Evolutionary conservation across 2,888 invertebrate genomes (phyloP).

Genomic region (Cerceris ruficornis): DNA sequence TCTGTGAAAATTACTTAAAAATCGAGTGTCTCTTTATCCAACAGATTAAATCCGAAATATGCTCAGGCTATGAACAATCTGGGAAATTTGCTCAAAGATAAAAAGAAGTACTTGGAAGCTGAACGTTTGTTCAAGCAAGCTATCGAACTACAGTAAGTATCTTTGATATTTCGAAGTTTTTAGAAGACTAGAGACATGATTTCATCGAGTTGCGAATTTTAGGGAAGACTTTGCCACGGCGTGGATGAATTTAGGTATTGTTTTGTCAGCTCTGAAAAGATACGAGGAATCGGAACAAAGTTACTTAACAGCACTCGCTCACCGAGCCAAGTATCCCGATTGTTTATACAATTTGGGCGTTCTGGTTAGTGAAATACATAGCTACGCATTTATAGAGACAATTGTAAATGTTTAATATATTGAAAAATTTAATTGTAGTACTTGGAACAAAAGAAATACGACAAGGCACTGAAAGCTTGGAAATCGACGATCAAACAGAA

Average conservation of each 20-base stretch:
- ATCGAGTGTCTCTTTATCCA: background rate
- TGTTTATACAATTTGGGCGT: conserved; percentile 98
- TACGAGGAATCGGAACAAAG: conserved; percentile 89
- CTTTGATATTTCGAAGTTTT: conserved; percentile 9
- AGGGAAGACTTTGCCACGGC: conserved; percentile 96
- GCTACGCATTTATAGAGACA: conserved; percentile 1
- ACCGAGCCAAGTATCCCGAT: conserved; percentile 92
- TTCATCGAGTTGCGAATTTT: conserved; percentile 60
- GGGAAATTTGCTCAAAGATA: conserved; percentile 91
- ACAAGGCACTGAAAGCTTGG: conserved; percentile 92
- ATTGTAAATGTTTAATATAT: conserved; percentile 1
- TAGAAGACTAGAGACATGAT: conserved; percentile 1
- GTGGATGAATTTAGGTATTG: conserved; percentile 99
- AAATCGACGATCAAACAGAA: conserved; percentile 90
- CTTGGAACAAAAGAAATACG: conserved; percentile 88
- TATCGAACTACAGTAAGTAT: conserved; percentile 86
- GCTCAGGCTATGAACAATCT: conserved; percentile 97
- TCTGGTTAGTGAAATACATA: conserved; percentile 84
- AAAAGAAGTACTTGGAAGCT: conserved; percentile 87
- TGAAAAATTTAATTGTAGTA: conserved; percentile 83
- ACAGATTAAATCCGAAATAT: conserved; percentile 90
- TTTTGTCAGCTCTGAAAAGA: conserved; percentile 89
- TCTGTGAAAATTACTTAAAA: too few species aligned
- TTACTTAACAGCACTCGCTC: conserved; percentile 90
- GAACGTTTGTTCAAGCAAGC: conserved; percentile 89